Evolutionary conservation across 2,888 invertebrate genomes (phyloP).

Genomic region (Azorinus chamasolen): DNA sequence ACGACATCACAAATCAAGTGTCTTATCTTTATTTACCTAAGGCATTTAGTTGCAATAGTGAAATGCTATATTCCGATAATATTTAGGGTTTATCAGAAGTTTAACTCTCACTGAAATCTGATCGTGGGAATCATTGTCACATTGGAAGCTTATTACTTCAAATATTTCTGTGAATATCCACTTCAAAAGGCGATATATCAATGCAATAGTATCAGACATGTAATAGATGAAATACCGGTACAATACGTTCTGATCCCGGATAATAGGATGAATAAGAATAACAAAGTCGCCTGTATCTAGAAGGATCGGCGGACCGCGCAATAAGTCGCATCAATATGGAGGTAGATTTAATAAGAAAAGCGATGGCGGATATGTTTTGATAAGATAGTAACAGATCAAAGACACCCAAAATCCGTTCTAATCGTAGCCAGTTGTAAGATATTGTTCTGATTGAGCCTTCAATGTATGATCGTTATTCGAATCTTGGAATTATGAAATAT

Average conservation of each 20-base stretch:
- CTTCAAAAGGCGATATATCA: conserved; percentile 24
- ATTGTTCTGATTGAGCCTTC: no score
- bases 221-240: conserved; percentile 7
- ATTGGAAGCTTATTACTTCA: conserved; percentile 3
- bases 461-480: no score
- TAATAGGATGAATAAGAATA: conserved; percentile 15
- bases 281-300: background rate
- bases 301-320: background rate
- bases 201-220: background rate
- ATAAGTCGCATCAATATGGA: conserved; percentile 28
- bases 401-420: conserved; percentile 1
- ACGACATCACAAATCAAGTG: no score
- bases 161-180: background rate
- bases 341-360: conserved; percentile 46
- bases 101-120: background rate
- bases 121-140: background rate
- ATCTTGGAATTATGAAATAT: no score
- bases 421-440: conserved; percentile 1
- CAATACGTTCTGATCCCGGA: conserved; percentile 20
- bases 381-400: conserved; percentile 51
- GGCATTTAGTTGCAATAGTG: no score
- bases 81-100: no score
- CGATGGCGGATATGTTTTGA: conserved; percentile 47
- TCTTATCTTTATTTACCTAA: no score
- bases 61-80: no score